Evolutionary conservation across 2,113 vertebrate species (phyloP).

Genomic region (Glaucidium brasilianum): DNA sequence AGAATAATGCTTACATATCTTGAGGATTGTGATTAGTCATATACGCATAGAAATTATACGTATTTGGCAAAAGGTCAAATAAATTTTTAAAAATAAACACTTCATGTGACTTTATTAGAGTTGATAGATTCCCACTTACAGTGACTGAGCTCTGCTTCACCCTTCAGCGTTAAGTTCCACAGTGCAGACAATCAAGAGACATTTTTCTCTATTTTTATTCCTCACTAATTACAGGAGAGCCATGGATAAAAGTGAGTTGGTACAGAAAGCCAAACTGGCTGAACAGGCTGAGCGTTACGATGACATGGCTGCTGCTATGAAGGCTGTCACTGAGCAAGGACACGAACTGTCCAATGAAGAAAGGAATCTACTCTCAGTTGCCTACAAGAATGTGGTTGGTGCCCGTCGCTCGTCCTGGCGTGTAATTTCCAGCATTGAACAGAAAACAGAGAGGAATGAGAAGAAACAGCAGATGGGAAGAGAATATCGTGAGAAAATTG

Average conservation of each 20-base stretch:
- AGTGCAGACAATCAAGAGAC: not conserved
- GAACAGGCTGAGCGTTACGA: constrained; percentile 98
- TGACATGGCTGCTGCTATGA: constrained; percentile 98
- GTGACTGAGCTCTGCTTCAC: not conserved
- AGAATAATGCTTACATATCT: not conserved
- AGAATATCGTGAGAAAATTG: constrained; percentile 95
- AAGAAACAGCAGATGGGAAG: constrained; percentile 97
- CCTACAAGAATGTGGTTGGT: constrained; percentile 98
- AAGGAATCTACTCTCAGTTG: constrained; percentile 95
- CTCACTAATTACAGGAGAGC: constrained; percentile 69
- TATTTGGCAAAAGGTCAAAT: not conserved
- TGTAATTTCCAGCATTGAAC: constrained; percentile 96
- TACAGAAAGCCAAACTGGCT: constrained; percentile 97
- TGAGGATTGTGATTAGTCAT: not conserved
- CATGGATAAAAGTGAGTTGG: constrained; percentile 98
- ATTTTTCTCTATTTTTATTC: not conserved
- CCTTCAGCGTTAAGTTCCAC: not conserved
- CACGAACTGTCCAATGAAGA: constrained; percentile 95
- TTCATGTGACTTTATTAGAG: not conserved
- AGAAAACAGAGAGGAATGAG: constrained; percentile 93
- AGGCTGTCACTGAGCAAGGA: constrained; percentile 93
- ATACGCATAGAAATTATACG: not conserved
- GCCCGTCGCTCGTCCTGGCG: constrained; percentile 96
- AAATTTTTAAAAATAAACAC: not conserved
- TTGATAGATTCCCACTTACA: not conserved